Evolutionary conservation across 1,140 invertebrate genomes (phyloP).

Genomic region (Nephotettix cincticeps): DNA sequence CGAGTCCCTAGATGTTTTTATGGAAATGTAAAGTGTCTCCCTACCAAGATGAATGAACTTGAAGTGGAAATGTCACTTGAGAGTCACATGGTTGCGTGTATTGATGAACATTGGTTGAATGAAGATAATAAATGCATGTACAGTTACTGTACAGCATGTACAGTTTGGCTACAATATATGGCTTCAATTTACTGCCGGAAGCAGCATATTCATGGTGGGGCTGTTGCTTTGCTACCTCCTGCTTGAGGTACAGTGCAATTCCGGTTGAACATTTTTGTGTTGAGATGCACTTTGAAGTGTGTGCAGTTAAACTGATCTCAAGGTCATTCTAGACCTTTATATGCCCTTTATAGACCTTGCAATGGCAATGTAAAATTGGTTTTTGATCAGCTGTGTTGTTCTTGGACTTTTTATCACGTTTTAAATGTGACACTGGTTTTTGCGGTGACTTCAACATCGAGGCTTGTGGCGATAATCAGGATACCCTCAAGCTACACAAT

Average conservation of each 20-base stretch:
- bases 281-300: background rate
- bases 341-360: background rate
- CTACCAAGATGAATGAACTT: background rate
- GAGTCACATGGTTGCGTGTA: background rate
- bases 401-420: background rate
- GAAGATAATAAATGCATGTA: background rate
- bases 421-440: background rate
- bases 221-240: background rate
- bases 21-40: background rate
- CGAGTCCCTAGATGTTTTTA: too few relatives aligned
- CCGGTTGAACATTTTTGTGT: background rate
- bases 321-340: background rate
- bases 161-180: too few relatives aligned
- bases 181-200: background rate
- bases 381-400: too few relatives aligned
- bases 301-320: background rate
- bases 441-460: background rate
- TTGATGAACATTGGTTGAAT: background rate
- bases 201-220: background rate
- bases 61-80: background rate
- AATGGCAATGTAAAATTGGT: background rate
- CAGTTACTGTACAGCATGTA: background rate
- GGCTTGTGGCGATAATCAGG: background rate
- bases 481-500: background rate
- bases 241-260: background rate